Base-by-base conservation (phyloP, 2,888 invertebrate species). In the Pseudanteris insignis region DNA sequence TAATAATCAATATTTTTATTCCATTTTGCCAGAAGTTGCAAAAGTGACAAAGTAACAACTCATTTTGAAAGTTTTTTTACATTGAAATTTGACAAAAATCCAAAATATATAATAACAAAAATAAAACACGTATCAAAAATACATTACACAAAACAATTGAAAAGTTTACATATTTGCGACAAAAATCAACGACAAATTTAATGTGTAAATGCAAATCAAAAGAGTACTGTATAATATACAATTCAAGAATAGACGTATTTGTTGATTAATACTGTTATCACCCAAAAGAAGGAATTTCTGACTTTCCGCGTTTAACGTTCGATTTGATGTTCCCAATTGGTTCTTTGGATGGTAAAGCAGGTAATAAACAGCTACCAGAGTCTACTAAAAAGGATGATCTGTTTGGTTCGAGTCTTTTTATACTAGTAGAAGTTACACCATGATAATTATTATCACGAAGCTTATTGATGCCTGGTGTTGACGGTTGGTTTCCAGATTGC, bases 391-490 rank as follows among this genome's bases (percentile, higher is more conserved):
- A 60, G 9, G 72, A 57, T 11, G 69, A 69, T 18, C 70, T 71
- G 25, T 70, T 71, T 8, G 58, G 37, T 25, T 74, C 71, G 9
- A 74, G 25, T 14, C 70, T 68, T 15, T 67, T 69, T 32, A 76
- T 71, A 15, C 73, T 75, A 3, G 70, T 75, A 4, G 71, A 74
- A 32, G 72, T 67, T 7, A 74, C 66, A 1, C 75, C 74, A 9
- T 74, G 65, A 34, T 71, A 70, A 26, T 71, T 67, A 4, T 70
- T 33, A 6, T 71, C 71, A 7, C 70, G 61, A 0, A 64, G 44
- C 37, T 65, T 55, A 29, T 61, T 47, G 38, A 61, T 26, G 5
- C 38, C 32, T 32, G 63, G 43, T 2, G 33, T 57, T 25, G 55
- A 25, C 7, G 55, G 57, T 7, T 29, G 55, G 12, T 46, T 36